These are phyloP conservation scores for Charina bottae DNA, from an alignment of 2,113 vertebrate genomes.

Conservation along the genomic window DNA sequence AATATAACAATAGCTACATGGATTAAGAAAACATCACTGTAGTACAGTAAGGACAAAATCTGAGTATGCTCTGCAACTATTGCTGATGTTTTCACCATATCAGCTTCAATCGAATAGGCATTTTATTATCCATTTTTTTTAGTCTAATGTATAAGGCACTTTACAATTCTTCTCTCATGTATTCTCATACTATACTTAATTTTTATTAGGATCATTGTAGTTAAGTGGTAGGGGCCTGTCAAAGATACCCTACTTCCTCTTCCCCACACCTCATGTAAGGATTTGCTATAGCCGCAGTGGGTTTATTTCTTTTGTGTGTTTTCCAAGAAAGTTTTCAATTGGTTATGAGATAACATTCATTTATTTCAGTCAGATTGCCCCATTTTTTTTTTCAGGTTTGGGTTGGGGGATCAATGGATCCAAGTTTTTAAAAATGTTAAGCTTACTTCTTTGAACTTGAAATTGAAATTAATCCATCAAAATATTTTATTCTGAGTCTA, in stretches of 20 bases:
- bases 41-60: background rate
- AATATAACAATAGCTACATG: background rate
- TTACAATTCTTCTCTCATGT: background rate
- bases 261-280: background rate
- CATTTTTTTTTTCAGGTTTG: background rate
- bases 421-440: background rate
- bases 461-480: background rate
- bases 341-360: background rate
- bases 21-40: background rate
- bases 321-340: background rate
- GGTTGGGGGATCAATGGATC: background rate
- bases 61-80: background rate
- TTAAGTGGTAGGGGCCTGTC: background rate
- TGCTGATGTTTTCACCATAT: background rate
- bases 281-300: background rate
- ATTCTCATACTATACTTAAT: background rate
- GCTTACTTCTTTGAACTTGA: background rate
- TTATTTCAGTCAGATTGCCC: background rate
- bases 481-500: background rate
- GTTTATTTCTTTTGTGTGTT: background rate
- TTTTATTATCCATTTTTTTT: background rate
- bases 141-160: background rate
- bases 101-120: background rate
- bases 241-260: background rate
- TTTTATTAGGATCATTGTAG: background rate